Evolutionary conservation across 2,113 vertebrate species (phyloP).

Genomic region (Morone saxatilis): DNA sequence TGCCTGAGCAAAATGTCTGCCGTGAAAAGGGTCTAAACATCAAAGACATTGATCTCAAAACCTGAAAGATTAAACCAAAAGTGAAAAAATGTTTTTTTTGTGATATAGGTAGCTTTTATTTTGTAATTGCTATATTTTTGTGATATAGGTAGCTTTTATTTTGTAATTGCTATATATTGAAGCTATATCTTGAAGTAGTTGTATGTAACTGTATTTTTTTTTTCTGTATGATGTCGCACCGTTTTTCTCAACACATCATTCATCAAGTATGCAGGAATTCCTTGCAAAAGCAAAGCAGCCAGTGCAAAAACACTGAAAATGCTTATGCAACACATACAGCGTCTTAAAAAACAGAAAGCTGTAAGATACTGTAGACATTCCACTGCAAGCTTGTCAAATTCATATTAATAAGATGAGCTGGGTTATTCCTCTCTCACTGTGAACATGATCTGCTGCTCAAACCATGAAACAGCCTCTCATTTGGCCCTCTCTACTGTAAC

Average conservation of each 20-base stretch:
- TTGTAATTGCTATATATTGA: neutral
- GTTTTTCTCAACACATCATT: neutral
- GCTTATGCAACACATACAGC: constrained; percentile 21
- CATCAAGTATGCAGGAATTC: constrained; percentile 20
- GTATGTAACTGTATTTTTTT: neutral
- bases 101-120: neutral
- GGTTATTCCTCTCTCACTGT: constrained; percentile 39
- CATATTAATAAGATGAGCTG: constrained; percentile 55
- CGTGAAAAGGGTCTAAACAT: neutral
- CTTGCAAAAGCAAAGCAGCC: neutral
- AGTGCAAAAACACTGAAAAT: neutral
- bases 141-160: neutral
- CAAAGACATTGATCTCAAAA: neutral
- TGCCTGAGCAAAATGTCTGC: no score
- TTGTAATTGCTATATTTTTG: neutral
- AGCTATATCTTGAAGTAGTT: neutral
- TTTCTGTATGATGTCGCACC: neutral
- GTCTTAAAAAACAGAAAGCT: constrained; percentile 26
- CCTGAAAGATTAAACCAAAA: neutral
- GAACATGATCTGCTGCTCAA: constrained; percentile 68
- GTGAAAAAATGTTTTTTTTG: neutral
- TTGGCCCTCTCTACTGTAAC: constrained; percentile 67
- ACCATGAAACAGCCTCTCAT: constrained; percentile 59
- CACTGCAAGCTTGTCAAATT: constrained; percentile 36
- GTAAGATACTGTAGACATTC: constrained; percentile 21